Percentiles rank a stretch among this genome's conserved stretches.
Evolutionary conservation across 2,113 vertebrate genomes (phyloP).

Genomic region (Nesoenas mayeri): DNA sequence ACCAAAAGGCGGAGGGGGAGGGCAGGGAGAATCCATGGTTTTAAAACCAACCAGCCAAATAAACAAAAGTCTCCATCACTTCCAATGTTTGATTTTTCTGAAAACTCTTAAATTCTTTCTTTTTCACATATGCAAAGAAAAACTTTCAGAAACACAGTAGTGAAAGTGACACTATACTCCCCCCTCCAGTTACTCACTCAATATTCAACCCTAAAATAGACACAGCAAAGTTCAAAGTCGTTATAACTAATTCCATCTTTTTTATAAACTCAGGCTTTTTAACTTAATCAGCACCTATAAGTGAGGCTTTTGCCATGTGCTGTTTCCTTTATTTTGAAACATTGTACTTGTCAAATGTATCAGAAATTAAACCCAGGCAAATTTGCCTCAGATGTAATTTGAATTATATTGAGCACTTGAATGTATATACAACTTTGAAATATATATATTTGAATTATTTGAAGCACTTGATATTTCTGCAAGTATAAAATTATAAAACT

Average conservation of each 20-base stretch:
- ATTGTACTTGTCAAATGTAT: background rate
- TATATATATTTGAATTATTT: no score
- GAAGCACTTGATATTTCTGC: background rate
- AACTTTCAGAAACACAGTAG: background rate
- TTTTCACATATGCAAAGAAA: background rate
- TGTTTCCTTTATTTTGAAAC: background rate
- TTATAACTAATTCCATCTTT: background rate
- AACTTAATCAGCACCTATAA: background rate
- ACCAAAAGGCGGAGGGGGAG: accelerated
- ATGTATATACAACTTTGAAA: no score
- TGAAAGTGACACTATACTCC: background rate
- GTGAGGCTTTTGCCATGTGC: background rate
- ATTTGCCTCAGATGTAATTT: background rate
- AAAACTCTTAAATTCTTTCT: background rate
- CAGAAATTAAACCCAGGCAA: background rate
- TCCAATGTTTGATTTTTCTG: background rate
- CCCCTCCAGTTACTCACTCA: background rate
- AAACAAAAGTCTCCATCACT: background rate
- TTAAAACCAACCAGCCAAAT: background rate
- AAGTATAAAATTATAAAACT: background rate
- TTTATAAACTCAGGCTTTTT: background rate
- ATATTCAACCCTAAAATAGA: background rate
- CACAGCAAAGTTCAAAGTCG: background rate
- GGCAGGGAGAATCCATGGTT: background rate
- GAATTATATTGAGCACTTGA: background rate